These are phyloP conservation scores for Branchinecta lindahli DNA, from an alignment of 1,140 invertebrate species.

Conservation along the genomic window DNA sequence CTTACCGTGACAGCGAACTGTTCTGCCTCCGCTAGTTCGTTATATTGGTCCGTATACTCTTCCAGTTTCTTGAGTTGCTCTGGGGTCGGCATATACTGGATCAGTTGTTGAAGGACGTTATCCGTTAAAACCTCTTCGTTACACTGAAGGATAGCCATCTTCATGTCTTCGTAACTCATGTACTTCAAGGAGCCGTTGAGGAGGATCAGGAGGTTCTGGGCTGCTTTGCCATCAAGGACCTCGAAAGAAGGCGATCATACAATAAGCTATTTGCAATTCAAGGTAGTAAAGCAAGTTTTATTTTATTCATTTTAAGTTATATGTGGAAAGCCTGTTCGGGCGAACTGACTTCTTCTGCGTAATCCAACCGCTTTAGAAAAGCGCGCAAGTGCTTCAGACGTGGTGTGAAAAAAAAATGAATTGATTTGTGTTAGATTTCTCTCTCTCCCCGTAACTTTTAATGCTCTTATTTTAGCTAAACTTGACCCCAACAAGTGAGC, in stretches of 20 bases:
- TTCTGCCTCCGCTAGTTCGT: conserved; percentile 79
- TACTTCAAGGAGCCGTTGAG: conserved; percentile 77
- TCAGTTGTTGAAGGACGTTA: conserved; percentile 63
- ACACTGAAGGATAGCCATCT: conserved; percentile 62
- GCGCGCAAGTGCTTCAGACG: no score
- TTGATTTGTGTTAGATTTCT: no score
- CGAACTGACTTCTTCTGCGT: no score
- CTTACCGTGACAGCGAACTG: conserved; percentile 85
- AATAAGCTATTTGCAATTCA: no score
- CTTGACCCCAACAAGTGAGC: no score
- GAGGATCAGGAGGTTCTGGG: conserved; percentile 87
- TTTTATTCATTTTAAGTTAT: no score
- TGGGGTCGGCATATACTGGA: conserved; percentile 72
- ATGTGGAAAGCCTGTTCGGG: no score
- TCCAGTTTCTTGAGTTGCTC: conserved; percentile 72
- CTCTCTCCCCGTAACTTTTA: no score
- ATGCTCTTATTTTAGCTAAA: no score
- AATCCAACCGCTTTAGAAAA: no score
- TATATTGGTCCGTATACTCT: conserved; percentile 54
- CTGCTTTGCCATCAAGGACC: conserved; percentile 77
- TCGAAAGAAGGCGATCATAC: conserved; percentile 10
- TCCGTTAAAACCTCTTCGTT: conserved; percentile 66
- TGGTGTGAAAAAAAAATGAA: no score
- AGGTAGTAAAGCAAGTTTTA: no score
- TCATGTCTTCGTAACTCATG: conserved; percentile 68